Evolutionary conservation across 2,113 vertebrate genomes (phyloP), one percentile per base, ranked within the genome.

Genomic region (Struthio camelus): DNA sequence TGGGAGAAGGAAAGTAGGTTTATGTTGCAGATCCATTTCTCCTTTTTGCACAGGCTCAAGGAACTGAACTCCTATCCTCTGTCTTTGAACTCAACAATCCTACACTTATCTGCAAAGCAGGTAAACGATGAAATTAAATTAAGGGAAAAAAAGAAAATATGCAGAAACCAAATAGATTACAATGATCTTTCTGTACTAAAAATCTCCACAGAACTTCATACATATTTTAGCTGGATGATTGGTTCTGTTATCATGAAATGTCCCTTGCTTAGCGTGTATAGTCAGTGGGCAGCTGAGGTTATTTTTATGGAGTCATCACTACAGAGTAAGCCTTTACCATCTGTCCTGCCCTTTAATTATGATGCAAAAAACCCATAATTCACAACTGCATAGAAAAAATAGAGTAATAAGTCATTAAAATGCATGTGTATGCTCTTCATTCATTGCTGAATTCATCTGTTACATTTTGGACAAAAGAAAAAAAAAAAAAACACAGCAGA

Each of bases 341-440:
- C 90, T 97, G 86, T 93, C 61, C 54, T 94, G 79, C 11, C 36
- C 40, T 91, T 51, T 85, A 76, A 89, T 89, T 94, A 94, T 46
- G 42, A 89, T 59, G 13, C 5, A 87, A 71, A 36, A 4, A 8
- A 15, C 9, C 11, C 44, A 65, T 84, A 93, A 94, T 83, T 94
- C 59, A 94, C 42, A 91, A 79, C 4, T 83, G n/a, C 14, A n/a
- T 78, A 71, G 23, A 59, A 69, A 87, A 91, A 92, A 64, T 59
- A 36, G n/a, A 75, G 51, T 87, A 92, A 78, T 86, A 91, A 72
- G 14, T 88, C 40, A 88, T 88, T 89, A 78, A 94, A 96, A 86
- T 95, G 53, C 34, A 90, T 58, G 44, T 34, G 7, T 25, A 53
- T 32, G 14, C 51, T 91, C 6, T 1, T 42, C 6, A 58, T 88